Percentiles rank a stretch among this genome's conserved stretches.
phyloP scores from a whole-genome alignment of 2,888 invertebrate genomes.

The Nomada lathburiana region DNA sequence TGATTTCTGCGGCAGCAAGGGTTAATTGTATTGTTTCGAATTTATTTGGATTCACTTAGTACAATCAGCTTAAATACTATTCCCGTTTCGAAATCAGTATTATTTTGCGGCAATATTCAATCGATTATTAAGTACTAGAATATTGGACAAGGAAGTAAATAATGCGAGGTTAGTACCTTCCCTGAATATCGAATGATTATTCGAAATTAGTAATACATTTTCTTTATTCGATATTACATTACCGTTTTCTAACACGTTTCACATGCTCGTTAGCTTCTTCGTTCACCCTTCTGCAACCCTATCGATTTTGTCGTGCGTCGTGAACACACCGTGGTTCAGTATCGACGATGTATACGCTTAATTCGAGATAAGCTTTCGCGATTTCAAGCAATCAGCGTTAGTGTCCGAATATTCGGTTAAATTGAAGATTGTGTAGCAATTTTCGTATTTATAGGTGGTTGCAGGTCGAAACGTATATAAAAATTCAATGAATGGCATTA shows the following conservation, averaged over 20 bases:
- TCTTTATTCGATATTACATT: background rate
- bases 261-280: background rate
- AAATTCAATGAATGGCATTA: too few species aligned
- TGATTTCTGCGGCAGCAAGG: too few species aligned
- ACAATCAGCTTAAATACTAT: too few species aligned
- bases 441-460: background rate
- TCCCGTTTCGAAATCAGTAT: too few species aligned
- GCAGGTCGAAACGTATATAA: too few species aligned
- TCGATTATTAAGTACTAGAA: too few species aligned
- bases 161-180: too few species aligned
- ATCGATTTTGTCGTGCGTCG: background rate
- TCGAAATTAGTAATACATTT: background rate
- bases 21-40: too few species aligned
- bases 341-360: background rate
- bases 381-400: background rate
- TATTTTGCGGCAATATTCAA: too few species aligned
- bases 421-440: background rate
- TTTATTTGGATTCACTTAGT: too few species aligned
- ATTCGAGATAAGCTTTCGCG: background rate
- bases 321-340: background rate
- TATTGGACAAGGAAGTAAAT: too few species aligned
- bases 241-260: background rate
- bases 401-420: background rate
- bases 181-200: background rate
- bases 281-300: background rate